phyloP scores from a whole-genome alignment of 2,797 vertebrate species.

The Gymnothorax javanicus region DNA sequence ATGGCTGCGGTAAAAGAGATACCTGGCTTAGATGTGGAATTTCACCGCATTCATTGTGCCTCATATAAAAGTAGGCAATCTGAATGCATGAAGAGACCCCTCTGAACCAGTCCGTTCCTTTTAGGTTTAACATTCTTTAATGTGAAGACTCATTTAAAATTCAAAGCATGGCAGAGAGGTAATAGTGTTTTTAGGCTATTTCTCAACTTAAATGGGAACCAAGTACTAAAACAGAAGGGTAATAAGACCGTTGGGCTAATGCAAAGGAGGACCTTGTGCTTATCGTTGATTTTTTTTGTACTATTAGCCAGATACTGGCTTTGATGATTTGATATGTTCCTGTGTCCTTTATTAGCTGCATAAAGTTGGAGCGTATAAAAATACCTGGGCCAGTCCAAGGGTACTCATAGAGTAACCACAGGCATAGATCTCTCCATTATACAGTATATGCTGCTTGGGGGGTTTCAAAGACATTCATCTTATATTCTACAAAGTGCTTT shows the following conservation, averaged over 20 bases:
- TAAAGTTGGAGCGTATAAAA: too few relatives aligned
- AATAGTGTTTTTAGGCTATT: conserved; percentile 67
- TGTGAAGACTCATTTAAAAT: conserved; percentile 54
- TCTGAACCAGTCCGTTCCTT: background rate
- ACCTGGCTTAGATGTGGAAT: background rate
- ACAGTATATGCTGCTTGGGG: background rate
- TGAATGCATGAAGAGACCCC: background rate
- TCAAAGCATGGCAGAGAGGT: conserved; percentile 61
- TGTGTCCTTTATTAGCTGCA: too few relatives aligned
- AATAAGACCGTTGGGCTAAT: conserved; percentile 26
- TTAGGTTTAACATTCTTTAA: background rate
- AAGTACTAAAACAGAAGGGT: conserved; percentile 54
- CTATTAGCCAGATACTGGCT: too few relatives aligned
- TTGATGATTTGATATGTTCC: too few relatives aligned
- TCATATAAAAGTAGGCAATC: background rate
- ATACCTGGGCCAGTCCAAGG: too few relatives aligned
- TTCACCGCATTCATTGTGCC: background rate
- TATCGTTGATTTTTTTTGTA: too few relatives aligned
- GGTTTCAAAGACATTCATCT: background rate
- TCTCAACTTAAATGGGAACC: conserved; percentile 46
- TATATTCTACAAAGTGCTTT: background rate
- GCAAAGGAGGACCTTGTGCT: background rate
- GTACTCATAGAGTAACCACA: too few relatives aligned
- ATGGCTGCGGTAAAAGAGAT: background rate
- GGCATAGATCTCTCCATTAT: background rate